Evolutionary conservation across 2,888 invertebrate genomes (phyloP), one percentile per base, ranked within the genome.

Genomic region (Trichacis sp.): DNA sequence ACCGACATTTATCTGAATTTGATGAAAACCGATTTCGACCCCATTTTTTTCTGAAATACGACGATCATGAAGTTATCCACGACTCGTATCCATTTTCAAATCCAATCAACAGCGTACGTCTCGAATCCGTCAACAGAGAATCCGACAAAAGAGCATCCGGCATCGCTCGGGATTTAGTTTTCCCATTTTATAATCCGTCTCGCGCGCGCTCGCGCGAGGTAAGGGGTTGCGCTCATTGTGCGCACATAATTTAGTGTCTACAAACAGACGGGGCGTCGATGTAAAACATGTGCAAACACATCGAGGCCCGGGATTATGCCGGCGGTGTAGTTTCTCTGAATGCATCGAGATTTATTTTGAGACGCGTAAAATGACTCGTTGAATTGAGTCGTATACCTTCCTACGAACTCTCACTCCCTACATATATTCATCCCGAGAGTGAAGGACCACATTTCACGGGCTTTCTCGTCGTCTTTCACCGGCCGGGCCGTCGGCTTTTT

Each of bases 171-270:
- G 20, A 57, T 67, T 68, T 69, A 61, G 64, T 74, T 75, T 73
- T 68, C 65, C 67, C 73, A 69, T 80, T 81, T 81, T 76, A 77
- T 80, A 82, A 83, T 82, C 82, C 77, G 69, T 63, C 68, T 68
- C 71, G 73, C 68, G 69, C 57, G 71, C 59, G 73, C 24, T 3
- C 70, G 73, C 66, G 69, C 55, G 71, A 60, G 73, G 71, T 76
- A 80, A 80, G 76, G 82, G 81, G 76, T 80, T 76, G 67, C 57
- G 61, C 75, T 75, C 72, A 83, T 84, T 84, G 83, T 83, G 71
- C 74, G 69, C 71, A 6, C 70, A 78, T 84, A 84, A 84, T 84
- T 84, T 84, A 84, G 78, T 84, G 83, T 83, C 84, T 84, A 80
- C 82, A 84, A 84, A 84, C 82, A 84, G 75, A 74, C 80, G 76